phyloP scores from a whole-genome alignment of 1,140 invertebrate species.

The Calosoma granatense region DNA sequence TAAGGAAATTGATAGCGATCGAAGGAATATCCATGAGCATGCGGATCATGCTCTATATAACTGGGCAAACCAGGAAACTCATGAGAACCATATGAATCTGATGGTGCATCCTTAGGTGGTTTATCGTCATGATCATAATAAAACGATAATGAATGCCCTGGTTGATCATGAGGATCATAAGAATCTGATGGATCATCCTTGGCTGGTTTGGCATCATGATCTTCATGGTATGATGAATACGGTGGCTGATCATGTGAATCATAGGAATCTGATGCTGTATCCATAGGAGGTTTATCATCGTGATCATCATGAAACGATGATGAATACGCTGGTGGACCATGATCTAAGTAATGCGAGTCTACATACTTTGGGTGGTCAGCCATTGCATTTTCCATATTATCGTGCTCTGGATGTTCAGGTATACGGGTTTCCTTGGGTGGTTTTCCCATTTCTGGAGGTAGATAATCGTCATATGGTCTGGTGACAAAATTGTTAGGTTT shows the following conservation, averaged over 20 bases:
- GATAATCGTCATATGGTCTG: background rate
- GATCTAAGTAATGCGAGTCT: background rate
- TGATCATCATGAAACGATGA: background rate
- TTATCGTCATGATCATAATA: background rate
- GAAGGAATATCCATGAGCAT: conserved; percentile 37
- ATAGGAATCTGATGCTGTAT: background rate
- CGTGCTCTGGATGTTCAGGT: background rate
- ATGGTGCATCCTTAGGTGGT: background rate
- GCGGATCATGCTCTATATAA: conserved; percentile 24
- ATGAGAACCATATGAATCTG: background rate
- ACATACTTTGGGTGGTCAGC: no score
- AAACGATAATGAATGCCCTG: background rate
- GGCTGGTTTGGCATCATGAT: background rate
- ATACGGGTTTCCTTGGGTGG: background rate
- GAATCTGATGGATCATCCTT: background rate
- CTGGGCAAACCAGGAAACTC: conserved; percentile 8
- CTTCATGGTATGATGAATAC: background rate
- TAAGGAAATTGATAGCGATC: conserved; percentile 31
- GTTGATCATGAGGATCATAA: background rate
- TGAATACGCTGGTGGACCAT: background rate
- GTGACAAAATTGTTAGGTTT: background rate
- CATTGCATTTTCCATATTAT: no score
- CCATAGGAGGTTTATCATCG: background rate
- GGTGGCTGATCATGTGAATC: background rate
- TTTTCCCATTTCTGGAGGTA: background rate